Evolutionary conservation across 2,888 invertebrate species (phyloP).

Genomic region (Xestoiulus laeticollis): DNA sequence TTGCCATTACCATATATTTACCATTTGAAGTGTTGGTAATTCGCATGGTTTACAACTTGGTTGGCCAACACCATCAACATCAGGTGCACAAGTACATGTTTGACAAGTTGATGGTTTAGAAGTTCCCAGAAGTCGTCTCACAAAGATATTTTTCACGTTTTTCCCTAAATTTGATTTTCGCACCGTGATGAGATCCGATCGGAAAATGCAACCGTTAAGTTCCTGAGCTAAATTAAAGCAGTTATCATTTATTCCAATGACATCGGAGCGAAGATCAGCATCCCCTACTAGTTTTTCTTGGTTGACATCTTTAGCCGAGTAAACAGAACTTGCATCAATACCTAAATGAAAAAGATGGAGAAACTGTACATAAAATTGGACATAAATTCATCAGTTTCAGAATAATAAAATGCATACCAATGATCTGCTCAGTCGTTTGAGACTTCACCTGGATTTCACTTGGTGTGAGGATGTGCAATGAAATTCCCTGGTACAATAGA

Average conservation of each 20-base stretch:
- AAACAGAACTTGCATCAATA: slow-evolving; percentile 56
- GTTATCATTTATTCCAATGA: slow-evolving; percentile 66
- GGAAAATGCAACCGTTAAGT: slow-evolving; percentile 76
- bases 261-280: slow-evolving; percentile 51
- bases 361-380: not conserved
- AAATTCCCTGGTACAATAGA: slow-evolving; percentile 42
- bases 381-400: not conserved
- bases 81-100: slow-evolving; percentile 65
- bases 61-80: slow-evolving; percentile 63
- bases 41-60: slow-evolving; percentile 63
- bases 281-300: slow-evolving; percentile 56
- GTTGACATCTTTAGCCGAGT: slow-evolving; percentile 55
- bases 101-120: slow-evolving; percentile 64
- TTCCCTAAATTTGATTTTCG: slow-evolving; percentile 50
- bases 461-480: slow-evolving; percentile 46
- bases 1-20: not conserved
- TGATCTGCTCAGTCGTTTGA: slow-evolving; percentile 55
- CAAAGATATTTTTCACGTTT: slow-evolving; percentile 49
- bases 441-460: slow-evolving; percentile 56
- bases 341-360: slow-evolving; percentile 52
- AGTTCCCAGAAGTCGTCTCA: slow-evolving; percentile 60
- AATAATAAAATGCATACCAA: slow-evolving; percentile 54
- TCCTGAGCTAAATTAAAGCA: slow-evolving; percentile 75
- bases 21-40: slow-evolving; percentile 57
- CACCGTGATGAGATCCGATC: slow-evolving; percentile 64